A percentile compares a stretch with the other conserved stretches of the same genome.
These are phyloP conservation scores for Nudaria mundana DNA, from an alignment of 2,888 invertebrate genomes.

Conservation along the genomic window DNA sequence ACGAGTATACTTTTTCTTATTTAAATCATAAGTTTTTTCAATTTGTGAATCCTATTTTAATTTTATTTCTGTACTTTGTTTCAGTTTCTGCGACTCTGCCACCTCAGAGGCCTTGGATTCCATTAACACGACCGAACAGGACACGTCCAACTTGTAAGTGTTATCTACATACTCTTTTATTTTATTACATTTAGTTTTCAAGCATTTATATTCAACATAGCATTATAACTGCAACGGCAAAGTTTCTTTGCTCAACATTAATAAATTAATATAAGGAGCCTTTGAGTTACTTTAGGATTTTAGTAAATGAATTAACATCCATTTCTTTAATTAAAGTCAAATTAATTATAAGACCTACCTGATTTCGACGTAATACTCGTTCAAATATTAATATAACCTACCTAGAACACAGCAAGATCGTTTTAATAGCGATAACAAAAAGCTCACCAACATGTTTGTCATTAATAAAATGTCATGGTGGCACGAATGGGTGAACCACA, in stretches of 20 bases:
- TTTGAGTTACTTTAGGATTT: no score
- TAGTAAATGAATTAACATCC: neutral
- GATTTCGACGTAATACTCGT: conserved; percentile 22
- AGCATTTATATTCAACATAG: neutral
- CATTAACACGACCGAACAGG: conserved; percentile 93
- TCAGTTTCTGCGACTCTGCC: conserved; percentile 94
- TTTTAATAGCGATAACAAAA: conserved; percentile 51
- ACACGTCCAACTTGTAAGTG: conserved; percentile 94
- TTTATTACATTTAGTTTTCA: neutral
- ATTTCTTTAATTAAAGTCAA: neutral
- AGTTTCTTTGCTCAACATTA: no score
- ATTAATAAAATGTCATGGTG: conserved; percentile 66
- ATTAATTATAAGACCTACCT: conserved; percentile 23
- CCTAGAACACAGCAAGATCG: conserved; percentile 36
- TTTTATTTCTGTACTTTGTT: conserved; percentile 70
- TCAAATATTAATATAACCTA: conserved; percentile 39
- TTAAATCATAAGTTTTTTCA: neutral
- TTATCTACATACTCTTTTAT: neutral
- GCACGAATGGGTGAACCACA: conserved; percentile 61
- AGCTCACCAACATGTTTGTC: conserved; percentile 53
- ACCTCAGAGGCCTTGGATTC: conserved; percentile 97
- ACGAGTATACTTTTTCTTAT: no score
- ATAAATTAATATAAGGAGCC: no score
- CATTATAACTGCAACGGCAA: no score
- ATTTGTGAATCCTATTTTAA: neutral